phyloP scores from a whole-genome alignment of 2,888 invertebrate species.

The Polia nebulosa region DNA sequence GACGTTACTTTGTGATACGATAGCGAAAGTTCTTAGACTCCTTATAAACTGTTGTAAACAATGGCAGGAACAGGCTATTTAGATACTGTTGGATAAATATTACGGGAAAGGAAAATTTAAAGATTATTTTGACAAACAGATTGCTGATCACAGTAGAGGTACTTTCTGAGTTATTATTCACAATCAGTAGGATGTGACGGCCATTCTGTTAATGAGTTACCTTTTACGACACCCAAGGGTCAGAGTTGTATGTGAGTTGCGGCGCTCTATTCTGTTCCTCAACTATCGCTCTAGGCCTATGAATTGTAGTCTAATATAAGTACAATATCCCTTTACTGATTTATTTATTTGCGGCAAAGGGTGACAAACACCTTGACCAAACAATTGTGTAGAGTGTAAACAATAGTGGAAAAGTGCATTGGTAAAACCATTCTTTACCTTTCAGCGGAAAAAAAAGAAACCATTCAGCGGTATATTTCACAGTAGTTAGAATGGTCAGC shows the following conservation, averaged over 20 bases:
- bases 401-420: too few species aligned
- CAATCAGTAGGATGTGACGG: conserved; percentile 2
- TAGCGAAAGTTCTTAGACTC: conserved; percentile 1
- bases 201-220: conserved; percentile 27
- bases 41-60: background rate
- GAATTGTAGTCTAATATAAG: conserved; percentile 23
- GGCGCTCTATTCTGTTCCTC: conserved; percentile 31
- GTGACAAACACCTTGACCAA: background rate
- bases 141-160: background rate
- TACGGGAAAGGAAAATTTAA: background rate
- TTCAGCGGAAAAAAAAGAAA: too few species aligned
- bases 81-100: background rate
- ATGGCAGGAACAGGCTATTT: background rate
- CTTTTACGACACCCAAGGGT: conserved; percentile 33
- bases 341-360: conserved; percentile 20
- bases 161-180: conserved; percentile 7
- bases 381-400: background rate
- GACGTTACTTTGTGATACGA: background rate
- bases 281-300: conserved; percentile 23
- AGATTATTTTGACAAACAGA: background rate
- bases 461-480: too few species aligned
- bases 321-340: conserved; percentile 21
- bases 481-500: conserved; percentile 38
- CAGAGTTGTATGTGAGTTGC: conserved; percentile 1
- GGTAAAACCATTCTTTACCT: conserved; percentile 18